These are phyloP conservation scores for Lepilemur septentrionalis DNA, from an alignment of 2,797 vertebrate species.

Conservation along the genomic window DNA sequence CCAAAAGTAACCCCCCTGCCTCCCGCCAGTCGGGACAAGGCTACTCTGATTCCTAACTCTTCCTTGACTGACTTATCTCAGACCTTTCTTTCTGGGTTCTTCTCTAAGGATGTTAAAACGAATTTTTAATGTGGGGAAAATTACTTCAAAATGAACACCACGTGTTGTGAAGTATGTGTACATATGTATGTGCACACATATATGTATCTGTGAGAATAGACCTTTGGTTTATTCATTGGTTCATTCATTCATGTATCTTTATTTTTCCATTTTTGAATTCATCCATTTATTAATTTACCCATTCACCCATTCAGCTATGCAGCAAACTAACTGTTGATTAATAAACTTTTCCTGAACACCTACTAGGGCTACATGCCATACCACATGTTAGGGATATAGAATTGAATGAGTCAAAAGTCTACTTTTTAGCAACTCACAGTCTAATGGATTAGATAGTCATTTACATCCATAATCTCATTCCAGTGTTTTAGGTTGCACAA, in stretches of 20 bases:
- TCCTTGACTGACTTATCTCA: not conserved
- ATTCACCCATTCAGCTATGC: not conserved
- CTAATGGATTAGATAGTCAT: not conserved
- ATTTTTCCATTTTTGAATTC: constrained; percentile 1
- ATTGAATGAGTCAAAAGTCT: not conserved
- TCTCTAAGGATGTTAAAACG: not conserved
- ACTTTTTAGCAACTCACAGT: not conserved
- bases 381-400: not conserved
- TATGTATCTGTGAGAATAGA: not conserved
- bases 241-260: not conserved
- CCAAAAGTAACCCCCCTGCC: not conserved
- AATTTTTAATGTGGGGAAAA: not conserved
- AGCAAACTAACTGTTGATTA: not conserved
- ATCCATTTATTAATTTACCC: not conserved
- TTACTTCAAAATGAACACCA: constrained; percentile 13
- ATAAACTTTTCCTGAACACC: not conserved
- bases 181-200: not conserved
- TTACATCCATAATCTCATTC: not conserved
- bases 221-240: not conserved
- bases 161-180: not conserved
- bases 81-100: not conserved
- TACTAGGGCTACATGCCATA: not conserved
- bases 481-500: not conserved
- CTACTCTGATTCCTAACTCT: not conserved
- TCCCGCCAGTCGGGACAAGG: not conserved